These are phyloP conservation scores for Phalanger gymnotis DNA, from an alignment of 2,797 vertebrate genomes.

Conservation along the genomic window DNA sequence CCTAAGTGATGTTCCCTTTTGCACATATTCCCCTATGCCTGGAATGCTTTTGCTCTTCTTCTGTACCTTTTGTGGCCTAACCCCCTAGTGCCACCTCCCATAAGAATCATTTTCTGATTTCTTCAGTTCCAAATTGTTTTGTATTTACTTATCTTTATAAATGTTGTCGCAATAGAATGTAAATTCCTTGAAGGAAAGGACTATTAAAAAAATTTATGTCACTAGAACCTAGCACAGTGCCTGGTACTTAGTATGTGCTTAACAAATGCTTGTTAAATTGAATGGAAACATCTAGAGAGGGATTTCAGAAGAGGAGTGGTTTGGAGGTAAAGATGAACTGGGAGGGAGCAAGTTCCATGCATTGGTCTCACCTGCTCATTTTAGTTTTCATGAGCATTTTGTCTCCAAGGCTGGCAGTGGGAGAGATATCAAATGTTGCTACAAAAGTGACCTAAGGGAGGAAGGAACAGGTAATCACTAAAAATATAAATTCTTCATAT, in stretches of 20 bases:
- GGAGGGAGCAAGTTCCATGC: neutral
- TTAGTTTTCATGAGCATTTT: slow-evolving; percentile 81
- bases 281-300: slow-evolving; percentile 6
- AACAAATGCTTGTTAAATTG: neutral
- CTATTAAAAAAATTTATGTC: neutral
- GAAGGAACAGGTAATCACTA: neutral
- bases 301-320: neutral
- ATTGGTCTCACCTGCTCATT: slow-evolving; percentile 85
- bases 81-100: neutral
- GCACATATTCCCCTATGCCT: neutral
- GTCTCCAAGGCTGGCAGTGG: slow-evolving; percentile 79
- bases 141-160: neutral
- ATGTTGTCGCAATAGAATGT: neutral
- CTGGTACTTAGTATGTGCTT: neutral
- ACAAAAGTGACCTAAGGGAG: slow-evolving; percentile 85
- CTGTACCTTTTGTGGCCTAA: neutral
- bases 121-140: neutral
- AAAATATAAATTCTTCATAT: neutral
- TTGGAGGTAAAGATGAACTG: neutral
- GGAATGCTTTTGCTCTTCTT: neutral
- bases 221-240: neutral
- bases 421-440: slow-evolving; percentile 86
- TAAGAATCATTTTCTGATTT: neutral
- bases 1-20: neutral
- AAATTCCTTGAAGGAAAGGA: neutral